phyloP scores from a whole-genome alignment of 2,797 vertebrate genomes.

The Anniella stebbinsi region DNA sequence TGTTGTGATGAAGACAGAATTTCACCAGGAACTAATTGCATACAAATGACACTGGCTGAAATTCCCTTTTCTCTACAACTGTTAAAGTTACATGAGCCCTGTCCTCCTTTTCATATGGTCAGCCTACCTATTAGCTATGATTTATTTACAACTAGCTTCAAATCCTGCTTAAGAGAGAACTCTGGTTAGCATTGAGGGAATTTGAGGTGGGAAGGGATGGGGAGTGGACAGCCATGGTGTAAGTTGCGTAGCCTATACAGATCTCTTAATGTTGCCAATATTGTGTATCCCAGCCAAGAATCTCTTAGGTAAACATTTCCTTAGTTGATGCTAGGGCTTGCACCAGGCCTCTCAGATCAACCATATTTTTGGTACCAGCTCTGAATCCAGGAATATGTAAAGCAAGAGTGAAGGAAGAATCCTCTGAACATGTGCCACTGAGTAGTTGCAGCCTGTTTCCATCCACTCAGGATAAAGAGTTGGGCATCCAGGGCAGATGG shows the following conservation, averaged over 20 bases:
- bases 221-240: neutral
- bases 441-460: neutral
- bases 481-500: neutral
- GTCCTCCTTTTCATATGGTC: too few relatives aligned
- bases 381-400: neutral
- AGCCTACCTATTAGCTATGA: neutral
- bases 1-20: too few relatives aligned
- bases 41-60: too few relatives aligned
- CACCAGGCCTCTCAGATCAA: neutral
- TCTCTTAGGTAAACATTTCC: neutral
- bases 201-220: neutral
- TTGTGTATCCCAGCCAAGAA: neutral
- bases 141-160: neutral
- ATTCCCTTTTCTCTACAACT: too few relatives aligned
- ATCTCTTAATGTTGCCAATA: neutral
- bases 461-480: neutral
- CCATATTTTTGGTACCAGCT: neutral
- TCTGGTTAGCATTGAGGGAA: neutral
- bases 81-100: too few relatives aligned
- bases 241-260: neutral
- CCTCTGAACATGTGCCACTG: neutral
- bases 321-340: neutral
- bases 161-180: neutral
- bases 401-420: neutral
- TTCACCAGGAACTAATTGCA: too few relatives aligned